Base-by-base conservation (phyloP, 2,797 vertebrate genomes). In the Oreonectes daqikongensis region DNA sequence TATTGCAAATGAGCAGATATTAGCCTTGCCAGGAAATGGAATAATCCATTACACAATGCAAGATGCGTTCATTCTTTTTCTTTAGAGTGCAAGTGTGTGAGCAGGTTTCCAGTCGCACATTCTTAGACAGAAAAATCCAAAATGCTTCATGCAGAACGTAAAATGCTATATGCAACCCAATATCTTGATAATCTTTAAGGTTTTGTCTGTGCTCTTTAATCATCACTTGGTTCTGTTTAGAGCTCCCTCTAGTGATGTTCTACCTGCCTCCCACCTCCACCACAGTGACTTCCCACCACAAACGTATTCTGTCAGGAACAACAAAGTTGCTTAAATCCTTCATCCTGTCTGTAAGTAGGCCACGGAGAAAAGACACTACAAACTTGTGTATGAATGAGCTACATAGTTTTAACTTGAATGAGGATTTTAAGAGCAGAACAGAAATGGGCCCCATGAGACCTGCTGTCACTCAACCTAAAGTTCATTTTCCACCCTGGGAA, bases 1-100 rank as follows among this genome's bases (percentile, higher is more conserved):
- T 81, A 83, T 78, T 84, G 82, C 72, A 69, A 79, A 82, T 67
- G 76, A 76, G 69, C 79, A 64, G 71, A 81, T 81, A 82, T 83
- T 77, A 83, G 50, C 67, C 60, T 53, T 72, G 67, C 78, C 60
- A 38, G 55, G 61, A 79, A 82, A 81, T 70, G 28, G 71, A 70
- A 78, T 81, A 66, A 71, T 75, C 67, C 50, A 38, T 17, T 48
- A 61, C 7, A 44, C 72, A 66, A 53, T 24, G 69, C 38, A 44
- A 73, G 75, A 84, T 57, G 52, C 79, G 46, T 48, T 20, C 26
- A 57, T 66, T 63, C 46, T 20, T 32, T 72, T 30, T 60, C 38
- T 57, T 74, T 53, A 24, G 30, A 42, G 32, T 69, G 42, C 20
- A 40, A 57, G 55, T 77, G 55, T 35, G 12, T 38, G 24, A 22